Percentiles rank a stretch among this genome's conserved stretches.
Evolutionary conservation across 2,797 vertebrate genomes (phyloP).

Genomic region (Meriones psammophilus): DNA sequence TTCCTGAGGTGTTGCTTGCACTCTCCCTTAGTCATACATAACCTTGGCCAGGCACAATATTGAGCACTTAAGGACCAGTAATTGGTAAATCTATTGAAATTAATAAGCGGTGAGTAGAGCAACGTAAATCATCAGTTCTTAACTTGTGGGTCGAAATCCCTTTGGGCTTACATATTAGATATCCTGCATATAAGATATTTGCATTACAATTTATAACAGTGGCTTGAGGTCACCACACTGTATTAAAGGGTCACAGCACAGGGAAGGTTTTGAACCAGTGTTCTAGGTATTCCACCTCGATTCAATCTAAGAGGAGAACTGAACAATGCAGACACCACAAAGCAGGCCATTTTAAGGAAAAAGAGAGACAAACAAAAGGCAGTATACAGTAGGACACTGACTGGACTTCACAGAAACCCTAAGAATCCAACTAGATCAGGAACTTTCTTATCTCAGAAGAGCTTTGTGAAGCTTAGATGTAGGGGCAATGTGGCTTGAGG

Average conservation of each 20-base stretch:
- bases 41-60: background rate
- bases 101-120: background rate
- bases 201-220: background rate
- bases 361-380: background rate
- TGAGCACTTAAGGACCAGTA: background rate
- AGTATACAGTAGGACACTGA: background rate
- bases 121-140: background rate
- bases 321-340: background rate
- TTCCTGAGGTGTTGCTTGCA: background rate
- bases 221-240: background rate
- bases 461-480: background rate
- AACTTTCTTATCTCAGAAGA: background rate
- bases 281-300: background rate
- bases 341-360: constrained; percentile 4
- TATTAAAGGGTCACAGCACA: background rate
- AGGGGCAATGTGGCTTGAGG: background rate
- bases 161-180: background rate
- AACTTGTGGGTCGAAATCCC: background rate
- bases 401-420: background rate
- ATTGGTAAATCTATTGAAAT: background rate
- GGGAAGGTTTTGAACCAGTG: background rate
- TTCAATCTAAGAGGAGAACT: background rate
- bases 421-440: background rate
- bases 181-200: background rate
- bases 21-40: background rate